A percentile compares a stretch with the other conserved stretches of the same genome.
Evolutionary conservation across 2,113 vertebrate genomes (phyloP).

Genomic region (Grammomys dolichurus): DNA sequence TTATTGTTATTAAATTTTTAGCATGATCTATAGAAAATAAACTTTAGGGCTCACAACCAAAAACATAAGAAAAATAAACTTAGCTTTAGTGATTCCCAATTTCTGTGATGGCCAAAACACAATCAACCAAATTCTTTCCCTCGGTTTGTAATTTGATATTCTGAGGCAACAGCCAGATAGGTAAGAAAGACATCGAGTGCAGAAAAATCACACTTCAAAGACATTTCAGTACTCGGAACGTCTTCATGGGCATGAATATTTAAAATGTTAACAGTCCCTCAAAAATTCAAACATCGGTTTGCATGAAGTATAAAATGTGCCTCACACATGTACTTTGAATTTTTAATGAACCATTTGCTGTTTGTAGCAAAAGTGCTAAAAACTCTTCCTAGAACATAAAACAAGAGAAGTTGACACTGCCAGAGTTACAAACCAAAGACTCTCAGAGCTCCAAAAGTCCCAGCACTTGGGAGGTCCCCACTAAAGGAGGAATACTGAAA

Average conservation of each 20-base stretch:
- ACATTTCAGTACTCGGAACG: conserved; percentile 31
- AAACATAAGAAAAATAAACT: background rate
- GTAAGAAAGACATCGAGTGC: conserved; percentile 11
- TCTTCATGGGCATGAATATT: conserved; percentile 43
- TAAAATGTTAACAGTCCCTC: conserved; percentile 46
- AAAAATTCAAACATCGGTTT: conserved; percentile 54
- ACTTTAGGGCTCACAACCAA: background rate
- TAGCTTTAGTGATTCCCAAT: conserved; percentile 20
- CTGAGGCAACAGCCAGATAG: background rate
- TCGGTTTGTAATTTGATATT: background rate
- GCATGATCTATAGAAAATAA: background rate
- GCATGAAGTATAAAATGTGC: conserved; percentile 61
- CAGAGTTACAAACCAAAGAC: conserved; percentile 4
- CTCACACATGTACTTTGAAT: conserved; percentile 52
- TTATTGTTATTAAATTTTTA: conserved; percentile 34
- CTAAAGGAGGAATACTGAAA: background rate
- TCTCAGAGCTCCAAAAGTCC: background rate
- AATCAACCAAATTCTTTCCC: conserved; percentile 14
- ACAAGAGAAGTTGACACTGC: background rate
- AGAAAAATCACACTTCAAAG: conserved; percentile 49
- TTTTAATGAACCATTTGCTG: conserved; percentile 63
- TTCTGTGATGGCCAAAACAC: background rate
- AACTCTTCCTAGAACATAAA: conserved; percentile 11
- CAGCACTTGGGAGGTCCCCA: background rate
- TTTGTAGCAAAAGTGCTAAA: conserved; percentile 56